These are phyloP conservation scores for Regulus satrapa DNA, from an alignment of 2,113 vertebrate species.

Conservation along the genomic window DNA sequence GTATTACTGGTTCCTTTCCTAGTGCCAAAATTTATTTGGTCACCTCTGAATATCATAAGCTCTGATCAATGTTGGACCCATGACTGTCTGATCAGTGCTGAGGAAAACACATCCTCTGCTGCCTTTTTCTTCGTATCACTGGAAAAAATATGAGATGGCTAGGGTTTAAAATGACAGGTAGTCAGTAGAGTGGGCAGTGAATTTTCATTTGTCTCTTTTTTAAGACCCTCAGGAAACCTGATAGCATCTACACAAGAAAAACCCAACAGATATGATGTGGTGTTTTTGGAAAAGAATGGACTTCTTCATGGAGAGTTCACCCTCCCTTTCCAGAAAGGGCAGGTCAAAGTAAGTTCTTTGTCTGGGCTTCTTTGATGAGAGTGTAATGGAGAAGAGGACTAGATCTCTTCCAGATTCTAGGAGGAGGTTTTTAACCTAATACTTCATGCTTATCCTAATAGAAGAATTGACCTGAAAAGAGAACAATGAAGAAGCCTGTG, in stretches of 20 bases:
- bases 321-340: constrained; percentile 84
- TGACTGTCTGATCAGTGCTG: background rate
- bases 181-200: background rate
- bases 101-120: background rate
- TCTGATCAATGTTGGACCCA: background rate
- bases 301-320: constrained; percentile 94
- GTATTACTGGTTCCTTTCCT: background rate
- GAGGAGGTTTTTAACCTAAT: background rate
- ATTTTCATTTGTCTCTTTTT: background rate
- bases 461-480: background rate
- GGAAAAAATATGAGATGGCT: background rate
- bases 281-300: constrained; percentile 97
- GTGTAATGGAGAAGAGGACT: background rate
- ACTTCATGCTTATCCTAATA: background rate
- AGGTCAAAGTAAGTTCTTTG: constrained; percentile 76
- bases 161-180: background rate
- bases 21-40: background rate
- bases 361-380: background rate
- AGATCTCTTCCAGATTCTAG: background rate
- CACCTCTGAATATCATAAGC: background rate
- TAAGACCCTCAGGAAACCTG: constrained; percentile 89
- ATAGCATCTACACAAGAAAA: constrained; percentile 88
- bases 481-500: background rate
- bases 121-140: background rate
- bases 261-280: constrained; percentile 88